phyloP scores from a whole-genome alignment of 2,888 invertebrate species.

The Lysandra bellargus region DNA sequence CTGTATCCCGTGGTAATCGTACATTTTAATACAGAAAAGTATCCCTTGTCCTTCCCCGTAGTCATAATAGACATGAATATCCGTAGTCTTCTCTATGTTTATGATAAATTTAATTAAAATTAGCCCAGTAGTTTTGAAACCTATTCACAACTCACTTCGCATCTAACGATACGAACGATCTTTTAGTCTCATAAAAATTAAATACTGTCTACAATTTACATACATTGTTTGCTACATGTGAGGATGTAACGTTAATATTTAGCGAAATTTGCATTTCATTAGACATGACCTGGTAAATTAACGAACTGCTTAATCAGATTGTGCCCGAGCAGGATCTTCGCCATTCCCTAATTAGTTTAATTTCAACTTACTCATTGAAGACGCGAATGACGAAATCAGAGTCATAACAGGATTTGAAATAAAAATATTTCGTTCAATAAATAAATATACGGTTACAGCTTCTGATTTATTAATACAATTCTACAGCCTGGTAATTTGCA shows the following conservation, averaged over 20 bases:
- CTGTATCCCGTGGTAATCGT: too few relatives aligned
- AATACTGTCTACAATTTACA: too few relatives aligned
- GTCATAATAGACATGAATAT: too few relatives aligned
- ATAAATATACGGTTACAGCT: not conserved
- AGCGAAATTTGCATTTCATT: constrained; percentile 7
- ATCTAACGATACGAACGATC: too few relatives aligned
- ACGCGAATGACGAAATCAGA: not conserved
- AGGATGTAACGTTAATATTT: not conserved
- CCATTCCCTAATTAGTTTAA: constrained; percentile 10
- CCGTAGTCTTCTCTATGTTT: too few relatives aligned
- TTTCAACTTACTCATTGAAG: constrained; percentile 6
- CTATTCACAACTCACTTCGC: too few relatives aligned
- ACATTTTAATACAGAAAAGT: too few relatives aligned
- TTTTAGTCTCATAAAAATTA: too few relatives aligned
- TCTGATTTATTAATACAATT: not conserved
- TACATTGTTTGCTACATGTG: not conserved
- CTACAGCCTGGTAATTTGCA: not conserved
- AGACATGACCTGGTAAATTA: constrained; percentile 17
- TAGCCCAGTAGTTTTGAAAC: too few relatives aligned
- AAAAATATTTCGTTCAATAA: not conserved
- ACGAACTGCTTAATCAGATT: constrained; percentile 19
- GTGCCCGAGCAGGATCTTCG: not conserved
- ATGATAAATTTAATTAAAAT: too few relatives aligned
- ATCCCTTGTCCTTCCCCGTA: too few relatives aligned
- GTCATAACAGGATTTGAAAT: not conserved